phyloP scores from a whole-genome alignment of 1,140 invertebrate genomes.

The Cephus cinctus region DNA sequence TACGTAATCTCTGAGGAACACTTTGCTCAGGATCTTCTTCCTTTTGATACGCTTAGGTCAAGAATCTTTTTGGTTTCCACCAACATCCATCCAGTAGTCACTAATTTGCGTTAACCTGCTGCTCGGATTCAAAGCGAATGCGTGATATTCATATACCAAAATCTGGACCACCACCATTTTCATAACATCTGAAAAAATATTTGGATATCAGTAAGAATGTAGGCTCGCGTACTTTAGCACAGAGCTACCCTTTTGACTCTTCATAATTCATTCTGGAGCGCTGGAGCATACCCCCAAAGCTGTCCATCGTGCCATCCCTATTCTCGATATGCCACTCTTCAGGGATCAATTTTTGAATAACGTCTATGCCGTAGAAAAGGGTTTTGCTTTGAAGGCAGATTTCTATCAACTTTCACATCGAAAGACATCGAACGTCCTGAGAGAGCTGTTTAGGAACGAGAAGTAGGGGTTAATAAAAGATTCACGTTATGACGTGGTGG shows the following conservation, averaged over 20 bases:
- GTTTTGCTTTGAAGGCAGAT: conserved; percentile 21
- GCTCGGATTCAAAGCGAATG: conserved; percentile 35
- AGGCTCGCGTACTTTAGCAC: conserved; percentile 27
- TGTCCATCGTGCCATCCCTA: conserved; percentile 48
- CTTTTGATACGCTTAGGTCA: conserved; percentile 19
- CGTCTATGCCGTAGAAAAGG: conserved; percentile 18
- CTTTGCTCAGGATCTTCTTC: conserved; percentile 13
- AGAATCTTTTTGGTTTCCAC: conserved; percentile 25
- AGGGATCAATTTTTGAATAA: conserved; percentile 59
- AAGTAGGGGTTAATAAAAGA: conserved; percentile 10
- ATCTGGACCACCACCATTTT: conserved; percentile 7
- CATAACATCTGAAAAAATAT: conserved; percentile 20
- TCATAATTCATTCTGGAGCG: conserved; percentile 61
- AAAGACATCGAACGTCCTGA: conserved; percentile 9
- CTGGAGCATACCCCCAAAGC: conserved; percentile 54
- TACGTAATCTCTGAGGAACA: conserved; percentile 7
- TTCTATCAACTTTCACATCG: conserved; percentile 18
- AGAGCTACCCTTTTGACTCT: conserved; percentile 36
- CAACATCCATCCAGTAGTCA: conserved; percentile 32
- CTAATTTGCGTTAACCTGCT: conserved; percentile 26
- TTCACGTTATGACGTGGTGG: too few relatives aligned
- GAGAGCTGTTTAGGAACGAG: conserved; percentile 15
- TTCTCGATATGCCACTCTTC: conserved; percentile 62
- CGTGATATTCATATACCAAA: conserved; percentile 25
- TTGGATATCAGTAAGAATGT: conserved; percentile 14